Conservation (phyloP, 2,113 vertebrate genomes). For the Dolichotis patagonum region DNA sequence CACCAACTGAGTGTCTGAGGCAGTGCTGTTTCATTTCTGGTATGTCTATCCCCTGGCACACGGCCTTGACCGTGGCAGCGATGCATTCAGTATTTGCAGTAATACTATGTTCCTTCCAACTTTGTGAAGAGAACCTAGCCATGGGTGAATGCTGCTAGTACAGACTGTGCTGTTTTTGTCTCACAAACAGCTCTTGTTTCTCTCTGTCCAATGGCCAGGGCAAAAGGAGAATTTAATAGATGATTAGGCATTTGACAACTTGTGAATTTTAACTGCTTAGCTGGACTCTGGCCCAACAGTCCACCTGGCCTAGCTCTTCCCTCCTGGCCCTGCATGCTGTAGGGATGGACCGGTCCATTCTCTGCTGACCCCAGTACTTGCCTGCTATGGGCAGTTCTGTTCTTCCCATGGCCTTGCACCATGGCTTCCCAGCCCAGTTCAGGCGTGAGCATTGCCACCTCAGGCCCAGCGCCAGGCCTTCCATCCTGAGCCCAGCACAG, state of each 20-base stretch:
- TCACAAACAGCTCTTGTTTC: not conserved
- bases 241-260: no score
- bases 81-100: not conserved
- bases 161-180: not conserved
- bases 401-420: no score
- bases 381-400: not conserved
- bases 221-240: not conserved
- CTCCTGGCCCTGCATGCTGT: not conserved
- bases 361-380: not conserved
- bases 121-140: conserved; percentile 6
- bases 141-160: not conserved
- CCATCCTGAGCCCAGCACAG: not conserved
- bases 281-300: not conserved
- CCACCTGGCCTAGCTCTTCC: not conserved
- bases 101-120: not conserved
- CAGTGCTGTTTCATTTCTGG: not conserved
- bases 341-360: not conserved
- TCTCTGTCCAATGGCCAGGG: not conserved
- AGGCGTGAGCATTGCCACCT: not conserved
- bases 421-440: not conserved
- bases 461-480: not conserved
- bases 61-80: not conserved
- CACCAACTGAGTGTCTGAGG: not conserved
- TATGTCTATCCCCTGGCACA: not conserved
- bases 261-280: not conserved